Base-by-base conservation (phyloP, 2,888 invertebrate species). In the Leptarthrus brevirostris region DNA sequence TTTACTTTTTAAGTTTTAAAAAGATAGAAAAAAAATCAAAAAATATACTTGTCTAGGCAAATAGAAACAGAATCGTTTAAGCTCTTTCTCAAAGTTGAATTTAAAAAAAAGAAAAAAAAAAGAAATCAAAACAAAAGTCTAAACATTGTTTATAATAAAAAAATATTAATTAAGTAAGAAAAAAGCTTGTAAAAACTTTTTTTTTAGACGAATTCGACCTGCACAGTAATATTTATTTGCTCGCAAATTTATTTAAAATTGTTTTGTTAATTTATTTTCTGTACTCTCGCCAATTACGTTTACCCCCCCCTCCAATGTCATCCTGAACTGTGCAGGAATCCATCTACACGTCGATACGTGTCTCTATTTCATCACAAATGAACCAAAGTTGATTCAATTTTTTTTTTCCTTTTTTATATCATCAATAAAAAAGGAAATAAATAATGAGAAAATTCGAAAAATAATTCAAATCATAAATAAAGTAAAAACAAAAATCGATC, bases 181-280 rank as follows among this genome's bases (percentile, higher is more conserved):
- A 61, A 61, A 40, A n/a, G 18, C 1, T 36, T 5, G 12, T n/a
- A 18, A 18, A 40, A 47, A 10, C n/a, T 24, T 16, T 22, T 22
- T 22, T 30, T 66, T 22, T 47, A 64, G 14, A 36, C 66, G 52
- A 69, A 69, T 52, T 18, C 69, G 69, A 69, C 69, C 69, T 69
- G 69, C 64, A 64, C 64, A 24, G 8, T 3, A 40, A 12, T 30
- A 30, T 6, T 30, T 6, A 6, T 30, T 30, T 30, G 8, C 12
- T 18, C 20, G 26, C 44, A 66, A 8, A n/a, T 14, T 14, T 36
- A 58, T 18, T 34, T 20, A 20, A 61, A 3, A 34, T 24, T 14
- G 20, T 20, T 14, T 61, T n/a, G 16, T 47, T 26, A 24, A 49
- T 66, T 66, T 47, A 16, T 26, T 14, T 16, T 16, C 14, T 10